Evolutionary conservation across 2,113 vertebrate species (phyloP).

Genomic region (Crypturellus undulatus): DNA sequence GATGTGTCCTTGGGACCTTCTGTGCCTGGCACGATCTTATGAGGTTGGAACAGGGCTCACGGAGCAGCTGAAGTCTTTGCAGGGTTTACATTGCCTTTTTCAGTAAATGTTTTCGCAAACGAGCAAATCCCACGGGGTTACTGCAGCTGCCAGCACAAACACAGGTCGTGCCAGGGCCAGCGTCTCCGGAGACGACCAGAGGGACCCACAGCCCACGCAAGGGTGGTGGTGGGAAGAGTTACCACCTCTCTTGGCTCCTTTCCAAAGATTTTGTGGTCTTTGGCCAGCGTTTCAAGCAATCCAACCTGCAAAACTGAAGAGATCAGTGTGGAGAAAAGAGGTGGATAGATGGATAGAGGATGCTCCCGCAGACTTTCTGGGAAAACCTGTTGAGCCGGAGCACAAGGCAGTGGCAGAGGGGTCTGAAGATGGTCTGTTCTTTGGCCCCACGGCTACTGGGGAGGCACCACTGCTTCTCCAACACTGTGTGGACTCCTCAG

Average conservation of each 20-base stretch:
- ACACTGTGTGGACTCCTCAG: rapidly evolving
- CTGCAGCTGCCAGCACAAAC: not conserved
- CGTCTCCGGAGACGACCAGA: no score
- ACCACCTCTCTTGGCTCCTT: not conserved
- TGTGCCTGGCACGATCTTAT: rapidly evolving
- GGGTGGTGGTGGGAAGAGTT: no score
- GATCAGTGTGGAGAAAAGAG: no score
- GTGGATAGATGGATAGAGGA: no score
- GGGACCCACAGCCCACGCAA: not conserved
- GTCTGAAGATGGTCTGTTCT: no score
- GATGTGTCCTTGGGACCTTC: not conserved
- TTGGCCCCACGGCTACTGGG: rapidly evolving
- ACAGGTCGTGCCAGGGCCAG: not conserved
- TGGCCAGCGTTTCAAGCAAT: not conserved
- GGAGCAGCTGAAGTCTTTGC: not conserved
- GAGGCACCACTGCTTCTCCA: not conserved
- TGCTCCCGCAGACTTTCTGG: no score
- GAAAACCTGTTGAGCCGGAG: no score
- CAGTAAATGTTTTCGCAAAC: rapidly evolving
- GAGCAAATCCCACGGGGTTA: rapidly evolving
- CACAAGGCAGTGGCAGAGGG: no score
- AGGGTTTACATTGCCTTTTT: conserved; percentile 13
- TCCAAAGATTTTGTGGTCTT: not conserved
- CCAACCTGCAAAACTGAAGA: no score
- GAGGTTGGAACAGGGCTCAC: not conserved